Base-by-base conservation (phyloP, 2,888 invertebrate species). In the Apeira syringaria region DNA sequence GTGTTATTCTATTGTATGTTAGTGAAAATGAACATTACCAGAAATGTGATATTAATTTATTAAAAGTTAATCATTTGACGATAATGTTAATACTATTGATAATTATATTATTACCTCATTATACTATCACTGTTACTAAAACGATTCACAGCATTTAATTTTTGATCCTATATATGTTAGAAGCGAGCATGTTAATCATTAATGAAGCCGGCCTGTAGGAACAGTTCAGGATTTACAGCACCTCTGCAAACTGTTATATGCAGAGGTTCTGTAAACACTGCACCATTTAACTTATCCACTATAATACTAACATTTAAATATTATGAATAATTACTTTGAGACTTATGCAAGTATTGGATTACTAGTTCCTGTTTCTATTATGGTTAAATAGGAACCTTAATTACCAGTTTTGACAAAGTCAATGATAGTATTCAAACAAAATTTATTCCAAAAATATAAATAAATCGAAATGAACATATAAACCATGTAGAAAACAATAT, bases 401-500 rank as follows among this genome's bases (percentile, higher is more conserved):
- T 83, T 79, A 82, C 74, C 80, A 77, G 78, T 75, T 76, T 74
- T 68, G 73, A 79, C 71, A 83, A 85, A 82, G 70, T 74, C 79
- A 69, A 66, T 68, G 15, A 51, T 40, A 75, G 62, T 79, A 69
- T 72, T 80, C 61, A 70, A 85, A 86, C 78, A 82, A 83, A 87
- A 79, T 88, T 89, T 88, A 88, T 88, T 88, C 81, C 78, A 88
- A 88, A 87, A 89, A 83, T 87, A 86, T 82, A 86, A 81, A 82
- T 80, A 80, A 87, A 72, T 80, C 79, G 80, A 82, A 84, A 81
- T 81, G 78, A 86, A 85, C 75, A 86, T 82, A 84, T 79, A 84
- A 87, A 88, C 80, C 84, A 86, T 82, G 82, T 87, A 84, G 79
- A 86, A 88, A 87, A 86, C 79, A 84, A 79, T 73, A 66, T 74